Evolutionary conservation across 1,140 invertebrate species (phyloP).

Genomic region (Nebria ingens): DNA sequence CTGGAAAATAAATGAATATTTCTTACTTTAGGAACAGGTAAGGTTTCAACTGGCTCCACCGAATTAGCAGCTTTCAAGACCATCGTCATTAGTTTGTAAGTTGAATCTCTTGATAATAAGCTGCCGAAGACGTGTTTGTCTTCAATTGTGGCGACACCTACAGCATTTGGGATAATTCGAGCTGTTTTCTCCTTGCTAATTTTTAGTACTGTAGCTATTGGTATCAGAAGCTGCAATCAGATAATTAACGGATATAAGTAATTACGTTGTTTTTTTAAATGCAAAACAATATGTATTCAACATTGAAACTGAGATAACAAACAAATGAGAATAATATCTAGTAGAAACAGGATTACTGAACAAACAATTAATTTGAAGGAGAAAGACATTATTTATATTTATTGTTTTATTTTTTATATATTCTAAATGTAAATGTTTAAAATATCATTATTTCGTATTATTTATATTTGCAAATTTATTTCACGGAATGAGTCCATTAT

Average conservation of each 20-base stretch:
- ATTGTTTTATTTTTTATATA: no score
- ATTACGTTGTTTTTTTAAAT: neutral
- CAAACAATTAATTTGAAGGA: no score
- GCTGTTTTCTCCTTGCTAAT: constrained; percentile 88
- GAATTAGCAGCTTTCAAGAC: constrained; percentile 30
- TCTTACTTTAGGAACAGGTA: constrained; percentile 6
- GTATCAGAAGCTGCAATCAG: constrained; percentile 60
- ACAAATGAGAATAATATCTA: neutral
- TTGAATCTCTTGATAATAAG: constrained; percentile 71
- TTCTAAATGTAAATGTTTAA: no score
- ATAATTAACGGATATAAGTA: constrained; percentile 2
- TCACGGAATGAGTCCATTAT: no score
- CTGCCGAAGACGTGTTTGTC: constrained; percentile 80
- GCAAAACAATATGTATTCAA: neutral
- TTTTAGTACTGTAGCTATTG: constrained; percentile 65
- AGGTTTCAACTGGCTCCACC: neutral
- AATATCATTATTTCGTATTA: no score
- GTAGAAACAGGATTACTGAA: no score
- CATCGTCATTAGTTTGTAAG: constrained; percentile 16
- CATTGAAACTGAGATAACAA: neutral
- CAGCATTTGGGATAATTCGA: constrained; percentile 81
- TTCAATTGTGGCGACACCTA: constrained; percentile 76
- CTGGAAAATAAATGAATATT: neutral
- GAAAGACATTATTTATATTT: no score
- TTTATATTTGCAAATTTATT: no score